phyloP scores from a whole-genome alignment of 2,113 vertebrate genomes.

The Oceanodroma tethys region DNA sequence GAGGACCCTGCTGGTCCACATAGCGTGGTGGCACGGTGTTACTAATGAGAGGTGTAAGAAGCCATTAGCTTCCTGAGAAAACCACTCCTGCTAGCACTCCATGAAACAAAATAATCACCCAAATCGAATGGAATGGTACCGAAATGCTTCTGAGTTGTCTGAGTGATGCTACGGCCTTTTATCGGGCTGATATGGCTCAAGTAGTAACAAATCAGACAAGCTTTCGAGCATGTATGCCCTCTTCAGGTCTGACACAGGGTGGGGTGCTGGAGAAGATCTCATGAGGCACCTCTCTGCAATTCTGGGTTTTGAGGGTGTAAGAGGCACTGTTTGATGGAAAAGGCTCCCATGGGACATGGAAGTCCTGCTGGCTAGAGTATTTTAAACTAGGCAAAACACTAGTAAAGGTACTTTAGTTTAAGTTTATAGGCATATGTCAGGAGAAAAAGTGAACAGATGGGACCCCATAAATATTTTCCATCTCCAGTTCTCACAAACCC shows the following conservation, averaged over 20 bases:
- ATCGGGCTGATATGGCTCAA: background rate
- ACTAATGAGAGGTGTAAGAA: background rate
- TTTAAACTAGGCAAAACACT: background rate
- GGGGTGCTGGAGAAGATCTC: background rate
- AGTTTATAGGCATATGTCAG: background rate
- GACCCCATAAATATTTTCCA: background rate
- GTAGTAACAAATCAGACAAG: background rate
- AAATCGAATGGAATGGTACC: background rate
- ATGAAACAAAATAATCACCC: background rate
- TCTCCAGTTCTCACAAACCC: background rate
- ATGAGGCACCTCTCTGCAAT: background rate
- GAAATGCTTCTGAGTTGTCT: background rate
- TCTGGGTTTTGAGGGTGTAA: background rate
- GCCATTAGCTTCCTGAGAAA: background rate
- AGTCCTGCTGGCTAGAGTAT: background rate
- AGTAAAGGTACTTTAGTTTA: background rate
- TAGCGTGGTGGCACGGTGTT: background rate
- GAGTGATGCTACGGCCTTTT: background rate
- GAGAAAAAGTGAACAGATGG: background rate
- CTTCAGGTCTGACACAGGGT: background rate
- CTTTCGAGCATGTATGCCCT: background rate
- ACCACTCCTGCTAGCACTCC: background rate
- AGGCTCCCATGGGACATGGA: background rate
- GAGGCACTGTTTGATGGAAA: background rate
- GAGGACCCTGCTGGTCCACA: background rate